Evolutionary conservation across 2,797 vertebrate genomes (phyloP), one percentile per base, ranked within the genome.

Genomic region (Pseudochirops corinnae): DNA sequence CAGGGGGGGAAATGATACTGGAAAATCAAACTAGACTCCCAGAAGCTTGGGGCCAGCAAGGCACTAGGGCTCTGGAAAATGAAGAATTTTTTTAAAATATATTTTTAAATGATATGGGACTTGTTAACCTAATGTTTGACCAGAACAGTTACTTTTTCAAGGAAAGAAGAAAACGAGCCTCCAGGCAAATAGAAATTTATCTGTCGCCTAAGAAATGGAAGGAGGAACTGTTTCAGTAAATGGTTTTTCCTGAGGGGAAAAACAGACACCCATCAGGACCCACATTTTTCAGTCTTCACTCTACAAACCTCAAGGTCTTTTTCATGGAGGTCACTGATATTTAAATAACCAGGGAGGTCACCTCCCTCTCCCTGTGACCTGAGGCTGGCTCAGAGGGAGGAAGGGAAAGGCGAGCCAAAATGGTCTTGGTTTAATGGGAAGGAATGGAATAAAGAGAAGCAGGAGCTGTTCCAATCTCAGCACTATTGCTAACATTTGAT

Each of bases 261-360:
- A 96, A 3, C 82, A 97, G 94, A 97, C 94, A 92, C 31, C 60
- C 93, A 90, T 31, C 82, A 57, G 46, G 58, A 58, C 91, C 9
- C 74, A 90, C 92, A 56, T 95, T 93, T 96, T 82, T 95, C 96
- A 91, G 24, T 50, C 95, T 97, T 94, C 91, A 31, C 33, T 90
- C 52, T 92, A 56, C 50, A 94, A 94, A 91, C 87, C 92, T 93
- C 91, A 53, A 96, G 53, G 28, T n/a, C 4, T 56, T 90, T 92
- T 95, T 97, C 97, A 97, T 96, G 96, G 96, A 94, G 94, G 31
- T 29, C 67, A 96, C 98, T 96, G 97, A 98, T 97, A 98, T 97
- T 98, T 97, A 96, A 98, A 95, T 95, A 97, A 95, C 56, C n/a
- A 56, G 29, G 46, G 31, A 60, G 93, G 94, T 96, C 93, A 93